Conservation (phyloP, 2,797 vertebrate species). For the Pitangus sulphuratus region DNA sequence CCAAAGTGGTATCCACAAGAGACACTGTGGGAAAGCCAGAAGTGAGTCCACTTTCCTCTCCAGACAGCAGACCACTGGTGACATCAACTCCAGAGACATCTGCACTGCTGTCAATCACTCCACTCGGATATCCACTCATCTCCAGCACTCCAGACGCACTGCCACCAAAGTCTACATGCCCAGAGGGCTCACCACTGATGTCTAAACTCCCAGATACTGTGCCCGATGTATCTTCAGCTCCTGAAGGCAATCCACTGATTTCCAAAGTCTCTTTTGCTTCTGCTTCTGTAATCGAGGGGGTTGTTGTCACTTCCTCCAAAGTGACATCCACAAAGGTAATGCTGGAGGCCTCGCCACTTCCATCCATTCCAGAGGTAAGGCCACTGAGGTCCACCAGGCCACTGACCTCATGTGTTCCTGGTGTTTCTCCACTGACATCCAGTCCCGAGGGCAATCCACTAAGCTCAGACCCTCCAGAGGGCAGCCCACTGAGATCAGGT, state of each 20-base stretch:
- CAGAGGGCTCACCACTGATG: conserved; percentile 75
- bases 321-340: conserved; percentile 78
- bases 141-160: conserved; percentile 71
- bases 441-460: conserved; percentile 71
- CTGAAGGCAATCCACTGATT: conserved; percentile 76
- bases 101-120: conserved; percentile 70
- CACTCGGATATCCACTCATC: conserved; percentile 72
- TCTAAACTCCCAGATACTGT: conserved; percentile 71
- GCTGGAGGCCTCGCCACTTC: conserved; percentile 71
- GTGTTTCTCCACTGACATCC: conserved; percentile 66
- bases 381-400: conserved; percentile 65
- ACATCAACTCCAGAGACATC: conserved; percentile 68
- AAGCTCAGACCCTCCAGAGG: conserved; percentile 36
- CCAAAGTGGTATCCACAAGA: conserved; percentile 75
- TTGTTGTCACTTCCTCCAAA: conserved; percentile 76
- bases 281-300: conserved; percentile 43
- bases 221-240: conserved; percentile 67
- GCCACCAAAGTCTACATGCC: conserved; percentile 72
- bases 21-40: conserved; percentile 76
- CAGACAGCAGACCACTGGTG: conserved; percentile 74
- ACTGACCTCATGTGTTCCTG: conserved; percentile 69
- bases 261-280: conserved; percentile 79
- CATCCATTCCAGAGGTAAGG: conserved; percentile 56
- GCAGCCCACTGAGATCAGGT: conserved; percentile 50
- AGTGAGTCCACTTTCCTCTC: conserved; percentile 74